Evolutionary conservation across 2,113 vertebrate genomes (phyloP), one percentile per base, ranked within the genome.

Genomic region (Sebastes fasciatus): DNA sequence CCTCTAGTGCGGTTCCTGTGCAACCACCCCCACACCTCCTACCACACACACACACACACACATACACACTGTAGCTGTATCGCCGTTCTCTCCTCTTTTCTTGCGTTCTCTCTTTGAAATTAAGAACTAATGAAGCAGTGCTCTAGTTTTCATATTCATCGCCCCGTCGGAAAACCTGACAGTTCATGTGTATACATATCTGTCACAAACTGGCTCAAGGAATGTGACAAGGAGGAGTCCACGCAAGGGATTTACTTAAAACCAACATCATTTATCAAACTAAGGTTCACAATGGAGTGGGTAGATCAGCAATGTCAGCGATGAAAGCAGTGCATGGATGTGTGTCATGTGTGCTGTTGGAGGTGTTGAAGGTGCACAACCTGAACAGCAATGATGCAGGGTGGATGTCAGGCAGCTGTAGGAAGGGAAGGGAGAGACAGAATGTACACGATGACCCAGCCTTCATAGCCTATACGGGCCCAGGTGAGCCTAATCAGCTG

Each of bases 1-100:
- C 86, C 89, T 88, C 84, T 80, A 8, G 69, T 68, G 77, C 74
- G 74, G 86, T 87, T 80, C 70, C 80, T 69, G 61, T 23, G 64
- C 87, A 85, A 19, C 58, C 81, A 26, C 76, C 40, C 52, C 13
- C 51, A 40, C 88, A 55, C 82, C 34, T 19, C 57, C 61, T 11
- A 6, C 49, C 48, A 52, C 45, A 26, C 26, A 26, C 26, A 26
- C 26, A 17, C 57, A 43, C 43, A 48, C 23, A n/a, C 64, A 67
- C 58, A 26, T 40, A 58, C 55, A 55, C 21, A 64, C 6, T 0
- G 10, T 49, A 61, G 62, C 70, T 58, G 74, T 52, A 52, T 72
- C 51, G 54, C n/a, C 1, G 58, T 49, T 69, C 52, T 43, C 11
- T 46, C 58, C 62, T 52, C 21, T 51, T 65, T 61, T 23, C 12